A percentile compares a stretch with the other conserved stretches of the same genome.
phyloP scores from a whole-genome alignment of 2,888 invertebrate species.

The Xanthostigma xanthostigma region DNA sequence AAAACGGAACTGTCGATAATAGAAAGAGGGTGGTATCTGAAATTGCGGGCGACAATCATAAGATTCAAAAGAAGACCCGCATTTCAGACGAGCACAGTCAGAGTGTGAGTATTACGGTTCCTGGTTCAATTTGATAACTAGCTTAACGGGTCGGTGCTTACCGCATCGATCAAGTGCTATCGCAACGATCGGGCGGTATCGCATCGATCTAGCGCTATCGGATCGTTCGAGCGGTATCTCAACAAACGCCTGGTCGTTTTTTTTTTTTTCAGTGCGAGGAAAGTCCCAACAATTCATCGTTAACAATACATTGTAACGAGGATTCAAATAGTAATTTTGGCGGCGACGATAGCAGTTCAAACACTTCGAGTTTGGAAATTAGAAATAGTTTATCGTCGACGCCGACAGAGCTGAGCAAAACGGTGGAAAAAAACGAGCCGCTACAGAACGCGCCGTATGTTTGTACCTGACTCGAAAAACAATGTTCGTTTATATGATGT shows the following conservation, averaged over 20 bases:
- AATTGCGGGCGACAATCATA: conserved; percentile 11
- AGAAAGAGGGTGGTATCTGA: conserved; percentile 17
- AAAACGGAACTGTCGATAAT: conserved; percentile 11
- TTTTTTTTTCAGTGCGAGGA: conserved; percentile 27
- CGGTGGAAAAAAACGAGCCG: conserved; percentile 13
- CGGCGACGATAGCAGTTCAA: conserved; percentile 15
- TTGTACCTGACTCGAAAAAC: conserved; percentile 4
- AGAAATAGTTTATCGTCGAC: conserved; percentile 13
- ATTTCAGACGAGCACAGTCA: conserved; percentile 12
- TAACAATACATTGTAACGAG: conserved; percentile 25
- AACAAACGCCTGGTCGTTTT: neutral
- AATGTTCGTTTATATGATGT: neutral
- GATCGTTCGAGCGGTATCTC: conserved; percentile 16
- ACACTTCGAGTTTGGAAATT: conserved; percentile 5
- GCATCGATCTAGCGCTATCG: too few relatives aligned
- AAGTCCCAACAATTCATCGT: conserved; percentile 27
- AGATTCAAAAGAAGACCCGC: conserved; percentile 13
- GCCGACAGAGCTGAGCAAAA: conserved; percentile 10
- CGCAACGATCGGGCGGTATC: conserved; percentile 17
- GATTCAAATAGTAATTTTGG: conserved; percentile 30
- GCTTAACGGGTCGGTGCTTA: conserved; percentile 18
- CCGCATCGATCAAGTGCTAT: too few relatives aligned
- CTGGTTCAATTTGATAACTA: conserved; percentile 18
- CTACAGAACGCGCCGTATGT: conserved; percentile 3
- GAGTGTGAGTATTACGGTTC: conserved; percentile 10